These are phyloP conservation scores for Vidua chalybeata DNA, from an alignment of 2,113 vertebrate species.

Conservation along the genomic window DNA sequence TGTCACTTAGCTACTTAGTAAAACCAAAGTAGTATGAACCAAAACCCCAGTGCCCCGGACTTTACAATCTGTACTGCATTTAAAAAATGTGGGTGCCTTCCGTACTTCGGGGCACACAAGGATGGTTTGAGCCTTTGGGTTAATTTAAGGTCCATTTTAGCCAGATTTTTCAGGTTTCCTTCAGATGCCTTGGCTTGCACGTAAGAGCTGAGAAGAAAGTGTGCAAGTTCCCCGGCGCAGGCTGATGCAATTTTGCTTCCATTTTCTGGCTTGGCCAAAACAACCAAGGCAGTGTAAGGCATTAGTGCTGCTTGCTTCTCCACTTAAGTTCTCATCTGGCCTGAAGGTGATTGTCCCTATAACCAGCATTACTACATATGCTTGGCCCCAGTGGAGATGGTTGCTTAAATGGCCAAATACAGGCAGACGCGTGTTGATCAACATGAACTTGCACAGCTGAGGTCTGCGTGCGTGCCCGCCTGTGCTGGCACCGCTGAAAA, in stretches of 20 bases:
- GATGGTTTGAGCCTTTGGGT: background rate
- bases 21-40: background rate
- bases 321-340: background rate
- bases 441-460: background rate
- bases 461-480: accelerated
- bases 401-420: background rate
- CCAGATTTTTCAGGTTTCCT: background rate
- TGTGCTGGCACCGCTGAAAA: accelerated
- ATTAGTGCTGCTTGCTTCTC: background rate
- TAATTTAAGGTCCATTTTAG: background rate
- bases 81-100: background rate
- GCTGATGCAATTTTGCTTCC: background rate
- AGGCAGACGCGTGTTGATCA: accelerated
- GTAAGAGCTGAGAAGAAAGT: background rate
- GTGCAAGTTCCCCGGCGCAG: accelerated
- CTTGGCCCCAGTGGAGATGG: background rate
- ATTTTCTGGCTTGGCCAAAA: background rate
- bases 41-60: background rate
- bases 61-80: background rate
- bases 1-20: background rate
- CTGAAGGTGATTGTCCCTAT: background rate
- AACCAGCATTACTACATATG: background rate
- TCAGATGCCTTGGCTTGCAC: background rate
- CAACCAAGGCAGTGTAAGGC: background rate
- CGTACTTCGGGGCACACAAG: background rate